Base-by-base conservation (phyloP, 2,113 vertebrate species). In the Ictalurus furcatus region DNA sequence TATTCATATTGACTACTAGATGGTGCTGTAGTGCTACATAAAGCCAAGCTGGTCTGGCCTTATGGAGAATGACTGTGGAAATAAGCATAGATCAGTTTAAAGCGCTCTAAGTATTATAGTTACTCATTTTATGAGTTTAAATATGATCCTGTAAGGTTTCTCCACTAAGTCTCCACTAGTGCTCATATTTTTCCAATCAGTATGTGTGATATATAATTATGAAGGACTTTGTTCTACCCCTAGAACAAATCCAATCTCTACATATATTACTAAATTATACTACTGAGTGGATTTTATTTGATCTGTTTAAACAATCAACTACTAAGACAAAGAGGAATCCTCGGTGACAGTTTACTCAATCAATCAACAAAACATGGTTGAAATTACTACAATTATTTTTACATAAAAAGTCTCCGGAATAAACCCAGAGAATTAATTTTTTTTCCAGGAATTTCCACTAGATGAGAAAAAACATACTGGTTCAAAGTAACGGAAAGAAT, bases 1-100 rank as follows among this genome's bases (percentile, higher is more conserved):
- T 73, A 54, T 34, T 71, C 40, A 52, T 8, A 76, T 63, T 44
- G 48, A 56, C 93, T 93, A 94, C 94, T 92, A 93, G 95, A 94
- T 95, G 94, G 93, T 48, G 79, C 54, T 86, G 73, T 87, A 76
- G 63, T 44, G 34, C 61, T 80, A 58, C 21, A 83, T 21, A 88
- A 54, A 69, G 21, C 37, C 86, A 56, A 69, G 9, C 44, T 37
- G 76, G 6, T 13, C 86, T 34, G n/a, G 16, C 59, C 54, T 67
- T 71, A 13, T 56, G 40, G n/a, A 54, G n/a, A 56, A 82, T 67
- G 12, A 54, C 67, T 80, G 25, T 30, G 58, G 58, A 65, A 79
- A 28, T 56, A 80, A 25, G 25, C n/a, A 59, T 23, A 80, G 76
- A 81, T 71, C 52, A 82, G 19, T 13, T 61, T 59, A 83, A 83